Conservation (phyloP, 2,113 vertebrate species). For the Aviceda subcristata region DNA sequence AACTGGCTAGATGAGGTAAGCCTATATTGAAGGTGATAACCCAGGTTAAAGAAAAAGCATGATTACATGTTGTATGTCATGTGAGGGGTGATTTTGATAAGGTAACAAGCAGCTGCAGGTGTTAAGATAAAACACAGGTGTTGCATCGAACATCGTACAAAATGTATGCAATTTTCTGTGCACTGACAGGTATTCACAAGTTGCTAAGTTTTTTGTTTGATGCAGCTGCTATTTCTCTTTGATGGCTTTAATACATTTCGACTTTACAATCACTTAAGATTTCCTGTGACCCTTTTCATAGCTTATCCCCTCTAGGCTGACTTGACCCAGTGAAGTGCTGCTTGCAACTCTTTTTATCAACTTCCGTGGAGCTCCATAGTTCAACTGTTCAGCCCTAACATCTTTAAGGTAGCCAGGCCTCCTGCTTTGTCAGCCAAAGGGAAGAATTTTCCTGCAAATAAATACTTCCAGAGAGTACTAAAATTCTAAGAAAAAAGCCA, state of each 20-base stretch:
- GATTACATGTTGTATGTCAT: not conserved
- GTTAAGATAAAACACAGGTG: not conserved
- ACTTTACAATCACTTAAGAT: constrained; percentile 7
- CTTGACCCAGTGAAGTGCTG: not conserved
- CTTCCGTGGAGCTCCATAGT: not conserved
- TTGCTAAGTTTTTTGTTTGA: not conserved
- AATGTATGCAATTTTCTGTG: not conserved
- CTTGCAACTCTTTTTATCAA: not conserved
- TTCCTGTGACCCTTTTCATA: not conserved
- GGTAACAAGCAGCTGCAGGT: not conserved
- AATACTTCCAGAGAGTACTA: not conserved
- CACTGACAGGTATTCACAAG: not conserved
- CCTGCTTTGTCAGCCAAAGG: not conserved
- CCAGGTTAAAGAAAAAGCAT: not conserved
- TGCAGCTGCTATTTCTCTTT: not conserved
- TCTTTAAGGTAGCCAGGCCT: not conserved
- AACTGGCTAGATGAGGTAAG: not conserved
- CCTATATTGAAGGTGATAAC: not conserved
- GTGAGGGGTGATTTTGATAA: not conserved
- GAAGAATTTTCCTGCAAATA: not conserved
- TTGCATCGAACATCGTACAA: not conserved
- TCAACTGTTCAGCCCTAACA: not conserved
- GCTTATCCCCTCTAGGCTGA: not conserved
- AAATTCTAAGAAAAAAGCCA: not conserved
- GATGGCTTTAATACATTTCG: constrained; percentile 10